These are phyloP conservation scores for Listrodromus nycthemerus DNA, from an alignment of 2,888 invertebrate genomes.

Conservation along the genomic window DNA sequence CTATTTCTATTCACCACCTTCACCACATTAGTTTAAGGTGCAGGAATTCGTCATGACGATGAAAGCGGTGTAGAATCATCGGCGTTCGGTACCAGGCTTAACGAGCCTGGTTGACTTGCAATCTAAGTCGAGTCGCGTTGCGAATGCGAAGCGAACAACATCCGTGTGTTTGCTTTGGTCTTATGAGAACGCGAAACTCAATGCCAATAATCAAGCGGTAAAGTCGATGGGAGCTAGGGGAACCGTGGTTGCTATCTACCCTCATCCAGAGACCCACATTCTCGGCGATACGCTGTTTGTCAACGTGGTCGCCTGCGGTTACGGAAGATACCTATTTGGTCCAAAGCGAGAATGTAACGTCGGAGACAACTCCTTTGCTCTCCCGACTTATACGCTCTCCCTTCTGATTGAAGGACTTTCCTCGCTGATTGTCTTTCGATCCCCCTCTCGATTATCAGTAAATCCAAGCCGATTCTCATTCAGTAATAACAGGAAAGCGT, in stretches of 20 bases:
- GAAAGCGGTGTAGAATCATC: no score
- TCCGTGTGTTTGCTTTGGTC: constrained; percentile 44
- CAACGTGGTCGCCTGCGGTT: constrained; percentile 54
- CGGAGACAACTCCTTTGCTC: constrained; percentile 11
- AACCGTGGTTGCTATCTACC: constrained; percentile 30
- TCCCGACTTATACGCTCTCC: constrained; percentile 15
- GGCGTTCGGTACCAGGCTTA: no score
- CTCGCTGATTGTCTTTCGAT: constrained; percentile 3
- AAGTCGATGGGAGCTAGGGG: constrained; percentile 10
- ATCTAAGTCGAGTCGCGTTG: no score
- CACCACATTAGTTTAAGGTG: no score
- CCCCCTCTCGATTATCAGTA: neutral
- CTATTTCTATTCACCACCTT: no score
- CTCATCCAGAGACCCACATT: constrained; percentile 34
- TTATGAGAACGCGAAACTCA: constrained; percentile 46
- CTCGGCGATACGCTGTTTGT: neutral
- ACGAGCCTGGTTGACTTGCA: no score
- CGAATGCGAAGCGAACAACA: no score
- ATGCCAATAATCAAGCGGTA: constrained; percentile 48
- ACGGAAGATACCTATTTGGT: constrained; percentile 43
- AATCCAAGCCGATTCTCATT: neutral
- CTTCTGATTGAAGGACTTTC: neutral
- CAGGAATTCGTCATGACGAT: no score
- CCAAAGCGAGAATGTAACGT: constrained; percentile 29
- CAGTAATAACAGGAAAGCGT: neutral